A percentile compares a stretch with the other conserved stretches of the same genome.
These are phyloP conservation scores for Aeoliscus strigatus DNA, from an alignment of 2,797 vertebrate species.

Conservation along the genomic window DNA sequence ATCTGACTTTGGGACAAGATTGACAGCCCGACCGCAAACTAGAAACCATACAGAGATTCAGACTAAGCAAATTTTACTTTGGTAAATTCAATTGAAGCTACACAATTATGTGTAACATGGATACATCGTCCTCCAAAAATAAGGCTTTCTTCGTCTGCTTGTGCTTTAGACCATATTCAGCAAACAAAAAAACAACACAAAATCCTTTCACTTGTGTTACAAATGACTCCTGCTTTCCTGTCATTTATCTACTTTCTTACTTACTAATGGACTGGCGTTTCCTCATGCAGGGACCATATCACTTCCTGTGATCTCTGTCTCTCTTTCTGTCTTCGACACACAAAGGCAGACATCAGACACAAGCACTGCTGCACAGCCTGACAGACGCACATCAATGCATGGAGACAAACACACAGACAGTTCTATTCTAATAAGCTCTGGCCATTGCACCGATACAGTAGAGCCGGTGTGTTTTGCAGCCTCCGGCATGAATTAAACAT, in stretches of 20 bases:
- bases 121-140: too few relatives aligned
- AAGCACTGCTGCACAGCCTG: conserved; percentile 37
- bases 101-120: too few relatives aligned
- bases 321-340: conserved; percentile 11
- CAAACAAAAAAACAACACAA: too few relatives aligned
- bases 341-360: conserved; percentile 34
- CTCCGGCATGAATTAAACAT: conserved; percentile 72
- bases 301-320: conserved; percentile 44
- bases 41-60: too few relatives aligned
- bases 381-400: conserved; percentile 44
- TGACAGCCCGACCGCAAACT: too few relatives aligned
- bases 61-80: too few relatives aligned
- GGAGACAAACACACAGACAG: conserved; percentile 28
- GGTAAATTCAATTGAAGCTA: too few relatives aligned
- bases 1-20: too few relatives aligned
- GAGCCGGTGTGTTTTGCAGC: conserved; percentile 32
- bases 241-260: conserved; percentile 69
- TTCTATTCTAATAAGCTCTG: conserved; percentile 46
- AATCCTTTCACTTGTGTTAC: too few relatives aligned
- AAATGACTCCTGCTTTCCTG: conserved; percentile 63
- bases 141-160: too few relatives aligned
- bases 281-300: conserved; percentile 53
- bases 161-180: too few relatives aligned
- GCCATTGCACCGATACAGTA: conserved; percentile 48
- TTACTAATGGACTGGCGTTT: conserved; percentile 71